Evolutionary conservation across 2,888 invertebrate species (phyloP).

Genomic region (Ashinkailepas kermadecensis): DNA sequence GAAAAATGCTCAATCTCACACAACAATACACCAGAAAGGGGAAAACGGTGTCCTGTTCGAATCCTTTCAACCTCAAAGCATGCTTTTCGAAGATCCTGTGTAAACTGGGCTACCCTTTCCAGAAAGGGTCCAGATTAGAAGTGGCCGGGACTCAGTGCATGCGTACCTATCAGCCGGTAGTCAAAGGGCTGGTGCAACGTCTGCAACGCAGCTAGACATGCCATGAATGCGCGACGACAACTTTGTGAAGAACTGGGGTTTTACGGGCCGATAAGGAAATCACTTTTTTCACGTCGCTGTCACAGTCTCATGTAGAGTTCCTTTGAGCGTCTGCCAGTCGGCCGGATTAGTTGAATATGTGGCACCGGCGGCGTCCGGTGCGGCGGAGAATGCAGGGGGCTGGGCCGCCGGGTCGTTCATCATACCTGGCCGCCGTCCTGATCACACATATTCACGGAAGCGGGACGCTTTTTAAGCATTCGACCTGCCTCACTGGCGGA

Average conservation of each 20-base stretch:
- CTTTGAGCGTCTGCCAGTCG: not conserved
- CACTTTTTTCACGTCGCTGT: conserved; percentile 15
- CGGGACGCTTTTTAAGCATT: not conserved
- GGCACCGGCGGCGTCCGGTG: not conserved
- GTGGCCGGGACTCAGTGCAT: not conserved
- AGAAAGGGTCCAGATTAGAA: conserved; percentile 19
- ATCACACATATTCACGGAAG: not conserved
- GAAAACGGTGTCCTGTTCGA: conserved; percentile 17
- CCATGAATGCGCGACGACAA: not conserved
- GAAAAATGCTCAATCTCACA: conserved; percentile 15
- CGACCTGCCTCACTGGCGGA: not conserved
- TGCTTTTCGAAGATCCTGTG: conserved; percentile 1
- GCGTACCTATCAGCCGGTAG: not conserved
- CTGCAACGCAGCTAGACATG: not conserved
- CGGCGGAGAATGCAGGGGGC: not conserved
- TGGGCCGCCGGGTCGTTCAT: not conserved
- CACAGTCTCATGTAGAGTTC: conserved; percentile 20
- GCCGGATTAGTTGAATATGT: conserved; percentile 11
- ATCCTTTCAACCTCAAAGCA: conserved; percentile 5
- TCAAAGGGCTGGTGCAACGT: conserved; percentile 2
- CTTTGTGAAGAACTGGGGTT: not conserved
- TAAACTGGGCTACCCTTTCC: conserved; percentile 16
- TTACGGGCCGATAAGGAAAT: conserved; percentile 18
- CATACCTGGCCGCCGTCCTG: not conserved
- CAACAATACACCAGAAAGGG: conserved; percentile 20